These are phyloP conservation scores for Drosophila aff. DNA, from an alignment of 1,140 invertebrate genomes.

Conservation along the genomic window DNA sequence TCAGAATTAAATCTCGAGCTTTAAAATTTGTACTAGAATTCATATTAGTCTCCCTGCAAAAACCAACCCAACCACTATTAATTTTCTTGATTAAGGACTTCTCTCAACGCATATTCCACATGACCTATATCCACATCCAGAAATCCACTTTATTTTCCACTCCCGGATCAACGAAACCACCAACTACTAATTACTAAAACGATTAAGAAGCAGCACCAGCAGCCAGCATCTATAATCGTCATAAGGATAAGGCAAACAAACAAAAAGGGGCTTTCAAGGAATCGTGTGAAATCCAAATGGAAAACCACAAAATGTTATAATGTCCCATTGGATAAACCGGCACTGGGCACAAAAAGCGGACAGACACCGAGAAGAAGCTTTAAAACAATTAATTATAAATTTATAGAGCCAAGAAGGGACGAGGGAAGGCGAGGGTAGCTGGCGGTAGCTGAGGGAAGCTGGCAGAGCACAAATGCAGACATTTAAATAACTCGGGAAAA, in stretches of 20 bases:
- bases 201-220: constrained; percentile 51
- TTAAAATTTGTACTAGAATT: neutral
- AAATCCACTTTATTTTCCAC: constrained; percentile 10
- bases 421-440: neutral
- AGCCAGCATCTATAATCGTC: constrained; percentile 50
- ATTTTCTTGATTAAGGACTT: constrained; percentile 3
- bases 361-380: constrained; percentile 60
- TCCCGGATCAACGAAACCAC: constrained; percentile 8
- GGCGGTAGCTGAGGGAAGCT: neutral
- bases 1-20: no score
- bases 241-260: constrained; percentile 28
- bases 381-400: constrained; percentile 84
- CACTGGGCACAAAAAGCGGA: constrained; percentile 30
- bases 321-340: constrained; percentile 37
- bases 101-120: constrained; percentile 5
- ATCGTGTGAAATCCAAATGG: constrained; percentile 51
- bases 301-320: constrained; percentile 75
- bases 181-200: constrained; percentile 71
- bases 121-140: constrained; percentile 19
- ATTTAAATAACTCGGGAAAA: constrained; percentile 78
- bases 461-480: constrained; percentile 55
- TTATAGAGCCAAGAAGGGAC: constrained; percentile 55
- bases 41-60: neutral
- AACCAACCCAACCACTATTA: neutral
- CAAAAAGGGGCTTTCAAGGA: constrained; percentile 10